These are phyloP conservation scores for Plagiodera versicolora DNA, from an alignment of 2,888 invertebrate species.

Conservation along the genomic window DNA sequence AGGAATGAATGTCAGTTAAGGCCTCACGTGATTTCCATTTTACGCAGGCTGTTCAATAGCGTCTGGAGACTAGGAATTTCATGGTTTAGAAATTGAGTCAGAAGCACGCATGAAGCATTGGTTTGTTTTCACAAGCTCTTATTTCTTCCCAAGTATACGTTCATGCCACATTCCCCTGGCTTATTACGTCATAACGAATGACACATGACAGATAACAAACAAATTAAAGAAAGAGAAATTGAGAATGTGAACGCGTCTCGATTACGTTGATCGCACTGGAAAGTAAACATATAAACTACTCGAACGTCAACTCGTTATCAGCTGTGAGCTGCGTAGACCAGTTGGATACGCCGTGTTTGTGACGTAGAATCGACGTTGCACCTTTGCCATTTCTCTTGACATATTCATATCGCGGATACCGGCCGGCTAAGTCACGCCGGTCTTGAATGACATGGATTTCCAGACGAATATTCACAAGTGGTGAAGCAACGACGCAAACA, in stretches of 20 bases:
- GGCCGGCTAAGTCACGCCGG: background rate
- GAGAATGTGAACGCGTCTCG: background rate
- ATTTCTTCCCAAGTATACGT: too few species aligned
- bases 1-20: too few species aligned
- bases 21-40: too few species aligned
- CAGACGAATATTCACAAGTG: too few species aligned
- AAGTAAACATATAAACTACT: background rate
- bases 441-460: background rate
- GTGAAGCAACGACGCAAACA: too few species aligned
- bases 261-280: background rate
- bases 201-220: background rate
- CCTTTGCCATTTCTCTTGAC: background rate
- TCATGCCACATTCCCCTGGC: too few species aligned
- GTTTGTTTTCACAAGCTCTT: too few species aligned
- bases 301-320: background rate
- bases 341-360: background rate
- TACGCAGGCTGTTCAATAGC: too few species aligned
- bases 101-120: too few species aligned
- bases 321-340: background rate
- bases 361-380: background rate
- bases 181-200: too few species aligned
- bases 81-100: too few species aligned
- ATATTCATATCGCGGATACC: background rate
- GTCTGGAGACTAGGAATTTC: too few species aligned
- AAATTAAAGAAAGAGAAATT: background rate